Base-by-base conservation (phyloP, 2,797 vertebrate species). In the Cryptoprocta ferox region DNA sequence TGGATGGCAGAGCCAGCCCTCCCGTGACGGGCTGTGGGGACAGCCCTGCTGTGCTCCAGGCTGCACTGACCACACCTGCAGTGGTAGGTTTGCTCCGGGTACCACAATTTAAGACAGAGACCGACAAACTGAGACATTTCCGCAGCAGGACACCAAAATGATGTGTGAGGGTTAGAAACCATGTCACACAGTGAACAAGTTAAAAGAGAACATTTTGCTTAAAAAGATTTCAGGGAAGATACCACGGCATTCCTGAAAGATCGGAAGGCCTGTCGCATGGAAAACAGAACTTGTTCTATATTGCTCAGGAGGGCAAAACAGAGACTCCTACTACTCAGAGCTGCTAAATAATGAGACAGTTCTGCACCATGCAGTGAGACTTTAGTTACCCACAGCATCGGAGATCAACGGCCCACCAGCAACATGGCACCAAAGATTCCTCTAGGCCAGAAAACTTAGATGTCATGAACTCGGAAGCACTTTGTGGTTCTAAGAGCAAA, bases 141-240 rank as follows among this genome's bases (percentile, higher is more conserved):
- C 42, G 32, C 78, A 59, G 7, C 0, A 89, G 21, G n/a, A 79
- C 32, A 59, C 50, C 26, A 8, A 71, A 24, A 50, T 10, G 24
- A 65, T 5, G 3, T 14, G 11, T 90, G 48, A 92, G 21, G 39
- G 53, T 53, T 83, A 28, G 61, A 78, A 61, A 87, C 6, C 21
- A 37, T 14, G 35, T 76, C 32, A 71, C 8, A 70, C 19, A 70
- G 75, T 65, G 73, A 95, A 75, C 28, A 35, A 24, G 53, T 53
- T 11, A 37, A 76, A 84, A 88, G 42, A 92, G 37, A 65, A 85
- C 5, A 37, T 26, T 95, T 71, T 70, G 42, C 92, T 91, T 80
- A 94, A 81, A 37, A 63, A 42, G 6, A 75, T 35, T 65, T 65
- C 6, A 70, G 42, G 48, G n/a, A 87, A 75, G 19, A 37, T 5